These are phyloP conservation scores for Meteorus sp. DNA, from an alignment of 1,140 invertebrate species.

Conservation along the genomic window DNA sequence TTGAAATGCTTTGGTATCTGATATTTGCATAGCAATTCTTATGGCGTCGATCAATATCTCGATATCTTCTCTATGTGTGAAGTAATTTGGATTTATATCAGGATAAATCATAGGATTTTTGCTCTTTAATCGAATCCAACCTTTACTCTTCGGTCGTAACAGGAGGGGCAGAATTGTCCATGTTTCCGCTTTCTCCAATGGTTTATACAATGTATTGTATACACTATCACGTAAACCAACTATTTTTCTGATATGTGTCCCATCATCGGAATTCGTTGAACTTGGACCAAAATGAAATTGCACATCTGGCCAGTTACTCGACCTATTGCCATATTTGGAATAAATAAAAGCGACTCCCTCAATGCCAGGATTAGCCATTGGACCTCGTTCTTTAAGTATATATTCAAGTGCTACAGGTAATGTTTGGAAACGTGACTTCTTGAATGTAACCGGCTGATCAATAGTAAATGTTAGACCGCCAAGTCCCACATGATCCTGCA, in stretches of 20 bases:
- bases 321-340: constrained; percentile 75
- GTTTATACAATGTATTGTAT: constrained; percentile 84
- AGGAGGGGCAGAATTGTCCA: constrained; percentile 82
- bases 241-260: constrained; percentile 75
- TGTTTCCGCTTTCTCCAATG: constrained; percentile 74
- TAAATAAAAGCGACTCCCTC: constrained; percentile 85
- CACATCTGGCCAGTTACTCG: constrained; percentile 78
- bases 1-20: constrained; percentile 77
- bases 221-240: constrained; percentile 76
- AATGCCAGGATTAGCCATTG: constrained; percentile 78
- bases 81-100: constrained; percentile 90
- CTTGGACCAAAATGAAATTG: constrained; percentile 86
- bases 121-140: constrained; percentile 77
- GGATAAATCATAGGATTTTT: constrained; percentile 81
- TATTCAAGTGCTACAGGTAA: constrained; percentile 79
- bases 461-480: constrained; percentile 82
- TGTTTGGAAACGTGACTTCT: constrained; percentile 75
- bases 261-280: constrained; percentile 79
- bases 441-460: constrained; percentile 78
- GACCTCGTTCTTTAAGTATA: constrained; percentile 74
- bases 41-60: constrained; percentile 78
- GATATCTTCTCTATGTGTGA: constrained; percentile 78
- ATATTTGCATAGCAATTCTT: constrained; percentile 77
- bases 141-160: constrained; percentile 79
- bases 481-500: constrained; percentile 83